Evolutionary conservation across 1,140 invertebrate species (phyloP), one percentile per base, ranked within the genome.

Genomic region (Conopomorpha cramerella): DNA sequence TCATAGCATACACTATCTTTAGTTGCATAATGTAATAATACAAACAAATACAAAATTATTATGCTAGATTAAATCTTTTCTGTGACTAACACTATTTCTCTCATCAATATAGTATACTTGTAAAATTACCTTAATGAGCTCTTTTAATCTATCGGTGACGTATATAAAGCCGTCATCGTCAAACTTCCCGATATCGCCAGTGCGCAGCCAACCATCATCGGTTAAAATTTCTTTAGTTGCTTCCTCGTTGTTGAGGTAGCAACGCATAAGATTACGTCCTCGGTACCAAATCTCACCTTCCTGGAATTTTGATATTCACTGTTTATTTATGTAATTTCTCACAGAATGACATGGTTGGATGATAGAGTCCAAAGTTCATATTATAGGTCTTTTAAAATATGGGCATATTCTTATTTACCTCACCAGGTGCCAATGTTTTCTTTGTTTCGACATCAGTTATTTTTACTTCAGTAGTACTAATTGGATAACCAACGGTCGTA

Each of bases 81-180:
- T n/a, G n/a, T n/a, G n/a, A n/a, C n/a, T n/a, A n/a, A n/a, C n/a
- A n/a, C n/a, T n/a, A n/a, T n/a, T n/a, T n/a, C n/a, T n/a, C n/a
- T n/a, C n/a, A n/a, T n/a, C n/a, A n/a, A n/a, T n/a, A n/a, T n/a
- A n/a, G n/a, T n/a, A n/a, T n/a, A n/a, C n/a, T 11, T 27, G 25
- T 38, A 41, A 33, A 26, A 17, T 36, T 53, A 82, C 81, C 67
- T 96, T 96, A 39, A 96, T 95, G 7, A 96, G 79, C 59, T 96
- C 92, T 54, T 96, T 96, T 29, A 94, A 51, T 36, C 93, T 77
- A 47, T 95, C 93, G 1, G 90, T 89, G 34, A 95, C 84, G 35
- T 83, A 93, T 41, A 93, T 84, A 41, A 77, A 84, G 10, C 80
- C 79, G 0, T 89, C 82, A 1, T 90, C 78, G 44, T 93, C 89